Evolutionary conservation across 2,888 invertebrate species (phyloP).

Genomic region (Lasiommata megera): DNA sequence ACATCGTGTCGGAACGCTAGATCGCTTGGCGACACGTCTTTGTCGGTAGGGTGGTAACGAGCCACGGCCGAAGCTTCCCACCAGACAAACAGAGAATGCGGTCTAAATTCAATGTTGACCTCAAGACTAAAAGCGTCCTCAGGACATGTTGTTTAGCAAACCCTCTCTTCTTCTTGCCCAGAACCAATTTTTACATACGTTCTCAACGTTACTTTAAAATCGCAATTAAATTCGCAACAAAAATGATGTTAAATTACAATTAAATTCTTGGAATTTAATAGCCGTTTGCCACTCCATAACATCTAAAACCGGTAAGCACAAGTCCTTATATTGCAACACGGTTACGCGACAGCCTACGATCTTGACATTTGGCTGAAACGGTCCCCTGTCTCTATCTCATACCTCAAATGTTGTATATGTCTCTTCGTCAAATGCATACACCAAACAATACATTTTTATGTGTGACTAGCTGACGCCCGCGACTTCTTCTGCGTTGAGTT

Average conservation of each 20-base stretch:
- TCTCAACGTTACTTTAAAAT: background rate
- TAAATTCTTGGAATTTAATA: conserved; percentile 2
- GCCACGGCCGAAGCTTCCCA: too few species aligned
- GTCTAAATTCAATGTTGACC: too few species aligned
- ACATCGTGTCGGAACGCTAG: too few species aligned
- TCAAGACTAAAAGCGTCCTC: too few species aligned
- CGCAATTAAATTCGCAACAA: background rate
- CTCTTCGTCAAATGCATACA: conserved; percentile 1
- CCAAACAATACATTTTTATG: background rate
- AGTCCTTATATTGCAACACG: conserved; percentile 40
- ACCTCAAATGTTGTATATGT: conserved; percentile 8
- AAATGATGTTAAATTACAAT: conserved; percentile 1
- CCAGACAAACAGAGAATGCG: too few species aligned
- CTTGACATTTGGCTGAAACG: conserved; percentile 47
- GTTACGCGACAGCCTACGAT: conserved; percentile 41
- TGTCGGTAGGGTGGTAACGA: too few species aligned
- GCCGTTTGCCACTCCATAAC: background rate
- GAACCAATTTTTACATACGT: too few species aligned
- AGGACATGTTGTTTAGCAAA: too few species aligned
- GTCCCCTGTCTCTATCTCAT: conserved; percentile 25
- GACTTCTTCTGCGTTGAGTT: too few species aligned
- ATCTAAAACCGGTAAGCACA: conserved; percentile 14
- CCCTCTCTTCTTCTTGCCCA: too few species aligned
- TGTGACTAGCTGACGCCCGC: too few species aligned
- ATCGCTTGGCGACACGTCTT: too few species aligned